Evolutionary conservation across 1,140 invertebrate species (phyloP).

Genomic region (Apocrypta bakeri): DNA sequence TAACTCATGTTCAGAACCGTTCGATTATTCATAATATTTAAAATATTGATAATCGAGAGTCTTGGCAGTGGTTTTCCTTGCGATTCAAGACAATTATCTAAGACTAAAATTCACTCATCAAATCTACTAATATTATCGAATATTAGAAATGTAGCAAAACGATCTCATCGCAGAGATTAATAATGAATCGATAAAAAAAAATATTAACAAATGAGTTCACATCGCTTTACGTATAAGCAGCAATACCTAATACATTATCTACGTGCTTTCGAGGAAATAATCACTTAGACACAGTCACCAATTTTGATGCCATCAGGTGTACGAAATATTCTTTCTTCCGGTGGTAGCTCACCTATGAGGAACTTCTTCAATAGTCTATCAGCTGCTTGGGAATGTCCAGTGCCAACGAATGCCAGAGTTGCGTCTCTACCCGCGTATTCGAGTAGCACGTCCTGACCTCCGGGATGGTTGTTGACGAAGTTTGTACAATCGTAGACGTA

Average conservation of each 20-base stretch:
- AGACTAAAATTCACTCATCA: too few relatives aligned
- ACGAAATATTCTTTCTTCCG: slow-evolving; percentile 82
- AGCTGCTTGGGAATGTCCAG: slow-evolving; percentile 83
- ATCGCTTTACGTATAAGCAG: too few relatives aligned
- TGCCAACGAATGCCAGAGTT: slow-evolving; percentile 86
- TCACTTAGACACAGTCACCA: slow-evolving; percentile 26
- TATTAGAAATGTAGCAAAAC: too few relatives aligned
- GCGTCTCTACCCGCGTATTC: slow-evolving; percentile 92
- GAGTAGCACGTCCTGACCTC: slow-evolving; percentile 87
- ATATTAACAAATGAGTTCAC: too few relatives aligned
- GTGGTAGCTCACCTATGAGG: slow-evolving; percentile 83
- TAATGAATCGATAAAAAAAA: too few relatives aligned
- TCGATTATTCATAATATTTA: too few relatives aligned
- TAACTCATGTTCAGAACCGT: too few relatives aligned
- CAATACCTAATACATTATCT: too few relatives aligned
- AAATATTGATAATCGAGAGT: background rate
- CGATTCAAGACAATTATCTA: too few relatives aligned
- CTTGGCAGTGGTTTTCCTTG: background rate
- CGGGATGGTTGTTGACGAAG: slow-evolving; percentile 87
- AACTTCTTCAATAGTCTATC: slow-evolving; percentile 78
- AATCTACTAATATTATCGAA: too few relatives aligned
- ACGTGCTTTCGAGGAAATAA: too few relatives aligned
- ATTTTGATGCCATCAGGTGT: slow-evolving; percentile 70
- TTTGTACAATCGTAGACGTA: slow-evolving; percentile 84
- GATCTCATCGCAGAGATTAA: too few relatives aligned